A percentile compares a stretch with the other conserved stretches of the same genome.
phyloP scores from a whole-genome alignment of 2,797 vertebrate genomes.

The Mallotus villosus region DNA sequence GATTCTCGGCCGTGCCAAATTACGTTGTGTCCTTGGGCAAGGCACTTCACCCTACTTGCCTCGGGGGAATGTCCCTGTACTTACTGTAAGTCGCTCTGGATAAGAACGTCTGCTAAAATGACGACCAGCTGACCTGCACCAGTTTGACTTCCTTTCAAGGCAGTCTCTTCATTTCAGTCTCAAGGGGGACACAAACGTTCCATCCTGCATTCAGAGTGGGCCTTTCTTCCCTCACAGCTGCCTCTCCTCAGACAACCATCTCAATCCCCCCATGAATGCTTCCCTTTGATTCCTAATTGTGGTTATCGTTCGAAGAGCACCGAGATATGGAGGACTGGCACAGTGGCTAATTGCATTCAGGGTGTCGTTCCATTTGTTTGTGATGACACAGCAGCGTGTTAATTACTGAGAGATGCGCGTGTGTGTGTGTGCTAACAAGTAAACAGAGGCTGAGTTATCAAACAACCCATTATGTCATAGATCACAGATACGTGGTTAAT shows the following conservation, averaged over 20 bases:
- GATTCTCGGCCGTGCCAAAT: too few relatives aligned
- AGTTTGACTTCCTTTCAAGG: conserved; percentile 18
- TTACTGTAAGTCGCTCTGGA: too few relatives aligned
- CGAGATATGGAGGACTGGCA: conserved; percentile 47
- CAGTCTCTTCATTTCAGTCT: conserved; percentile 44
- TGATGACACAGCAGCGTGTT: conserved; percentile 59
- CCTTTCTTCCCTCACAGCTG: conserved; percentile 39
- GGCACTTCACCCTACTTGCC: too few relatives aligned
- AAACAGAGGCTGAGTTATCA: conserved; percentile 10
- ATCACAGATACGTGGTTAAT: too few relatives aligned
- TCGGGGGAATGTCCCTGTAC: too few relatives aligned
- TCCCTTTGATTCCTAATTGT: conserved; percentile 67
- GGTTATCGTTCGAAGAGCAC: conserved; percentile 57
- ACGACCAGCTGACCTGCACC: conserved; percentile 9
- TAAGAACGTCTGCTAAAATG: too few relatives aligned
- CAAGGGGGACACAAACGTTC: conserved; percentile 37
- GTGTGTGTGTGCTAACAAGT: conserved; percentile 33
- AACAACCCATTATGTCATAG: too few relatives aligned
- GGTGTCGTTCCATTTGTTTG: conserved; percentile 58
- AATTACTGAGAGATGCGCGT: conserved; percentile 50
- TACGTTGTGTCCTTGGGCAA: too few relatives aligned
- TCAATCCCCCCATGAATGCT: conserved; percentile 33
- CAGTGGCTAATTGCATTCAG: conserved; percentile 63
- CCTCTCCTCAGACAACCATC: conserved; percentile 47
- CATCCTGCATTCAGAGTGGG: conserved; percentile 46